Percentiles rank a stretch among this genome's conserved stretches.
Conservation (phyloP, 2,888 invertebrate species). For the Cerastis rubricosa region DNA sequence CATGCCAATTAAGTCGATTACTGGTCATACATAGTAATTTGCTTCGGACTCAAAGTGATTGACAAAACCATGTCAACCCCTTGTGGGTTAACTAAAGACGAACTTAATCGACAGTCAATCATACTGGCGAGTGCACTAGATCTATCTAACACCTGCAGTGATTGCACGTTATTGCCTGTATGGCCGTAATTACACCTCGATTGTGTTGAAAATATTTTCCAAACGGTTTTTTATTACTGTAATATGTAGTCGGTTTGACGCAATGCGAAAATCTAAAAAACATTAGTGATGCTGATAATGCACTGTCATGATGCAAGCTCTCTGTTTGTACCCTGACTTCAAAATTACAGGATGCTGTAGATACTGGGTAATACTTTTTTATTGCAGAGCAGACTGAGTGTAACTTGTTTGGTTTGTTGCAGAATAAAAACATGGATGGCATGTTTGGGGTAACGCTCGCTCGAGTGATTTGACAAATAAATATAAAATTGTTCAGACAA, state of each 20-base stretch:
- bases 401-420: background rate
- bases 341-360: constrained; percentile 21
- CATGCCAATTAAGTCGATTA: constrained; percentile 14
- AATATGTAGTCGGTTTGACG: constrained; percentile 24
- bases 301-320: background rate
- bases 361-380: background rate
- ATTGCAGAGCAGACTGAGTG: background rate
- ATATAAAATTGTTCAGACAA: background rate
- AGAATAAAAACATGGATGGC: background rate
- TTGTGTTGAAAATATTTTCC: constrained; percentile 33
- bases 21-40: constrained; percentile 16
- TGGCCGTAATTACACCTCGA: constrained; percentile 20
- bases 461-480: constrained; percentile 1
- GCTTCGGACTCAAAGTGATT: background rate
- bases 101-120: constrained; percentile 27
- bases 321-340: background rate
- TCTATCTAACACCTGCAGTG: background rate
- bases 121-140: constrained; percentile 1
- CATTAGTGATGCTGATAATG: constrained; percentile 46
- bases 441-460: background rate
- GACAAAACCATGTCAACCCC: constrained; percentile 6
- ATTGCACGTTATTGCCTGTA: constrained; percentile 21
- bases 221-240: constrained; percentile 30
- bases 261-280: constrained; percentile 46
- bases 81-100: background rate